Base-by-base conservation (phyloP, 2,113 vertebrate genomes). In the Butorides virescens region DNA sequence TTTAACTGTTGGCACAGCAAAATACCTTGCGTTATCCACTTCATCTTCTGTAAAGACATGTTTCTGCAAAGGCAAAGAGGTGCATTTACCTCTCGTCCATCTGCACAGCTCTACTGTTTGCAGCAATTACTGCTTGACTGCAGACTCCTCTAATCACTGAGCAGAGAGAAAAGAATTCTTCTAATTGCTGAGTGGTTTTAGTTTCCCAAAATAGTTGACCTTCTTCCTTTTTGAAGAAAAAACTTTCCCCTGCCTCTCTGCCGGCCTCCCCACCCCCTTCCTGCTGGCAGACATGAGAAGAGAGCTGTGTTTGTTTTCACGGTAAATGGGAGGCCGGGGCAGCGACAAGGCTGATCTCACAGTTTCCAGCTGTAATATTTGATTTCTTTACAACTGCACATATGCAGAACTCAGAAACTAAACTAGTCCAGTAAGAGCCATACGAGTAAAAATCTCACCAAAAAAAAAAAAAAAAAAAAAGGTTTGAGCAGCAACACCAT, bases 131-230 rank as follows among this genome's bases (percentile, higher is more conserved):
- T 72, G 66, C 59, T 70, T 78, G 80, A 53, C 74, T 91, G 66
- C 74, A 91, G 89, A 93, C 85, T 58, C 93, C 66, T 95, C 86
- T 96, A 93, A 96, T 95, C 84, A 91, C 84, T 65, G 74, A 85
- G 80, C 61, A 85, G n/a, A 79, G 66, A 95, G 80, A 96, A 94
- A 92, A 93, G 55, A 94, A 95, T 92, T 90, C 68, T 92, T 85
- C 66, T 93, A 97, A 95, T 91, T 96, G 89, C 62, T 61, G 66
- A 90, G 71, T 95, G 94, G 91, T 88, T 95, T 92, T 88, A 46
- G 91, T 94, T 97, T 97, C 95, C 95, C 73, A 89, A 95, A 97
- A 96, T 96, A 97, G 91, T 70, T 94, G 95, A 85, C 92, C 88
- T 89, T 93, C 92, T 92, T 97, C 73, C 86, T 91, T 96, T 93